phyloP scores from a whole-genome alignment of 2,113 vertebrate genomes.

The Halcyon senegalensis region DNA sequence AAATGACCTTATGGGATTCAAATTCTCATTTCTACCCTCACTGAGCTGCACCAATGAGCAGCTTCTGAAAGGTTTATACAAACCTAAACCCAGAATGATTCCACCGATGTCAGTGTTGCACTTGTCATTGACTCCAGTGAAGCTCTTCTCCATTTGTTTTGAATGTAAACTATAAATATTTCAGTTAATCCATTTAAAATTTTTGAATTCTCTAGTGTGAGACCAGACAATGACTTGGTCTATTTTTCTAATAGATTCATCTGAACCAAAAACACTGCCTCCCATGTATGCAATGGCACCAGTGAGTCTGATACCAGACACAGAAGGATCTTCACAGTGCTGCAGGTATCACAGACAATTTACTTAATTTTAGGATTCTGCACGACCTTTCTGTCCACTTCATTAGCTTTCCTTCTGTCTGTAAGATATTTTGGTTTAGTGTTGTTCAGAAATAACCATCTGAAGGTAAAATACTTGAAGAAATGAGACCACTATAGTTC shows the following conservation, averaged over 20 bases:
- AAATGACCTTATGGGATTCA: background rate
- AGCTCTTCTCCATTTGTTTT: conserved; percentile 34
- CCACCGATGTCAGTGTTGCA: background rate
- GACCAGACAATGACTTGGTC: background rate
- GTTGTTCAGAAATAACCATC: background rate
- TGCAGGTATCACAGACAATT: background rate
- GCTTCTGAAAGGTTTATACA: background rate
- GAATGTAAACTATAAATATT: conserved; percentile 40
- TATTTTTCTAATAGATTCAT: conserved; percentile 35
- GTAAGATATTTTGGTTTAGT: background rate
- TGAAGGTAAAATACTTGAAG: background rate
- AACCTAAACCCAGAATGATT: background rate
- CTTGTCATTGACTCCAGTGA: background rate
- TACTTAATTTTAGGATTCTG: background rate
- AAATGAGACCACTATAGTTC: background rate
- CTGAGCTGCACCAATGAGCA: background rate
- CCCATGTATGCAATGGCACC: background rate
- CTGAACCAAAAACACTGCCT: background rate
- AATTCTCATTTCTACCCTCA: background rate
- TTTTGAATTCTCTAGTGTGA: background rate
- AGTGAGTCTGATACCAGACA: background rate
- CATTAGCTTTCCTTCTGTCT: background rate
- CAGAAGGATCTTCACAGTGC: background rate
- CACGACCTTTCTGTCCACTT: background rate
- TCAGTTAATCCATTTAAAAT: background rate